phyloP scores from a whole-genome alignment of 2,797 vertebrate species.

The Pygocentrus nattereri region DNA sequence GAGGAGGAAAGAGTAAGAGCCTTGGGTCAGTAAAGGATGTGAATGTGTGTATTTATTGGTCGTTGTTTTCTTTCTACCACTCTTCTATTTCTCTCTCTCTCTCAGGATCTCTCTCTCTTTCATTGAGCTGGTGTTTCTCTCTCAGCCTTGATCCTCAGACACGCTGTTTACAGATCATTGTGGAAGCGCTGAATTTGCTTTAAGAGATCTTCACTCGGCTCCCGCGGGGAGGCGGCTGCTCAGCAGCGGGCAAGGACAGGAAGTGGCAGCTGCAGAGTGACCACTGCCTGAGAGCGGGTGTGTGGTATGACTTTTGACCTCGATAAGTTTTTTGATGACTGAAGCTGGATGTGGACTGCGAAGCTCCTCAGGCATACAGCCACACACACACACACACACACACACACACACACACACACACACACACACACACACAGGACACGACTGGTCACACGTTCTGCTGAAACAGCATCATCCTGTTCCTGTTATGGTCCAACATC shows the following conservation, averaged over 20 bases:
- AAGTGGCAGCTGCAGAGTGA: neutral
- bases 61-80: neutral
- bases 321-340: neutral
- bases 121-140: too few relatives aligned
- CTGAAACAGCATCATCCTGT: slow-evolving; percentile 1
- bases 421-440: too few relatives aligned
- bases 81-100: too few relatives aligned
- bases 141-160: neutral
- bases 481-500: neutral
- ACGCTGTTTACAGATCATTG: neutral
- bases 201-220: neutral
- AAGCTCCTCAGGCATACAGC: neutral
- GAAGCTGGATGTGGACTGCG: neutral
- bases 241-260: neutral
- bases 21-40: neutral
- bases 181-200: neutral
- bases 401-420: too few relatives aligned
- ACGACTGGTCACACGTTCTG: neutral
- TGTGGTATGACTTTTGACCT: neutral
- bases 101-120: too few relatives aligned
- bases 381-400: neutral
- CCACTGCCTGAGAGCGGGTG: neutral
- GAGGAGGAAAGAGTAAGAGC: neutral
- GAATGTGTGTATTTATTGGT: neutral
- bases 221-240: neutral